These are phyloP conservation scores for Helicoverpa assulta DNA, from an alignment of 2,888 invertebrate genomes.

Conservation along the genomic window DNA sequence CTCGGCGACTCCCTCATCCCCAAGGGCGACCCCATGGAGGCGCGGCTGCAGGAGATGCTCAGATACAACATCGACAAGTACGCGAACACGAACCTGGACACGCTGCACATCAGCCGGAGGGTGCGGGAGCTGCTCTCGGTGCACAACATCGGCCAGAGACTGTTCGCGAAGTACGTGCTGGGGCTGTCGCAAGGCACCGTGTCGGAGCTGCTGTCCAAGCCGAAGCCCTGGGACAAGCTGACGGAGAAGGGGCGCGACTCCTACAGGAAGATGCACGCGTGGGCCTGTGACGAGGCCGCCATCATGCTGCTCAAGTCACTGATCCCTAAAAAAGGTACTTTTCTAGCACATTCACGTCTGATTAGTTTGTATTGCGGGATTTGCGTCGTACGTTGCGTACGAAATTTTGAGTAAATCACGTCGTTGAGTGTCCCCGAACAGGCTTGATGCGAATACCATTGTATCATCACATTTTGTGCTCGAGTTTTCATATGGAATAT, in stretches of 20 bases:
- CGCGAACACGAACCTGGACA: slow-evolving; percentile 97
- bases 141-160: slow-evolving; percentile 99
- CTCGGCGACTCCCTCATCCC: slow-evolving; percentile 97
- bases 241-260: slow-evolving; percentile 99
- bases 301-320: slow-evolving; percentile 99
- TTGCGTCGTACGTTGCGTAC: slow-evolving; percentile 15
- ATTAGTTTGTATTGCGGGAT: slow-evolving; percentile 35
- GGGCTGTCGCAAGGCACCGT: slow-evolving; percentile 99
- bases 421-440: slow-evolving; percentile 17
- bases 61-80: slow-evolving; percentile 99
- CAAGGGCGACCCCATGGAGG: slow-evolving; percentile 98
- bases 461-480: slow-evolving; percentile 6
- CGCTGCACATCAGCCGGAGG: slow-evolving; percentile 97
- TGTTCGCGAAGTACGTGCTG: slow-evolving; percentile 99
- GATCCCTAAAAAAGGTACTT: slow-evolving; percentile 98
- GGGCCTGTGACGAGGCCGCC: slow-evolving; percentile 99
- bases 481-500: background rate
- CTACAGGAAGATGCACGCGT: slow-evolving; percentile 99
- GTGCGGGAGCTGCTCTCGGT: slow-evolving; percentile 98
- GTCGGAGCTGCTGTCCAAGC: slow-evolving; percentile 99
- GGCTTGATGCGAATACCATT: slow-evolving; percentile 45
- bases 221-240: slow-evolving; percentile 99
- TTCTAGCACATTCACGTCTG: slow-evolving; percentile 33
- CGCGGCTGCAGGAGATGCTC: slow-evolving; percentile 97
- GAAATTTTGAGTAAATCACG: slow-evolving; percentile 14